Conservation (phyloP, 2,113 vertebrate species). For the Suricata suricatta region DNA sequence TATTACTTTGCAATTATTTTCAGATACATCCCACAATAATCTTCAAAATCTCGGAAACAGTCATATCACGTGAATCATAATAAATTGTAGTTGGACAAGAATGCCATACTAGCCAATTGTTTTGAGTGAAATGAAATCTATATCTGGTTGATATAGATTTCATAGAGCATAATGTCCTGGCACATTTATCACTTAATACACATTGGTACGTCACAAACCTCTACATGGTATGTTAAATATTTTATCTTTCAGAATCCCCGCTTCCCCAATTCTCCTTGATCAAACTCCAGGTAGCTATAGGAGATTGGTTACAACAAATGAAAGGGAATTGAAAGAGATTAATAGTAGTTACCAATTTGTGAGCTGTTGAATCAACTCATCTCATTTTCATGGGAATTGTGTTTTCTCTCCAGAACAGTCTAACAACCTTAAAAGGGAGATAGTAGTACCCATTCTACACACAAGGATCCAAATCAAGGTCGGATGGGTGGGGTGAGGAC, state of each 20-base stretch:
- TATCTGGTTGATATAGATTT: not conserved
- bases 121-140: not conserved
- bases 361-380: not conserved
- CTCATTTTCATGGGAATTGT: not conserved
- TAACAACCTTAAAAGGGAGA: not conserved
- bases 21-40: not conserved
- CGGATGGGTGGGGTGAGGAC: not conserved
- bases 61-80: not conserved
- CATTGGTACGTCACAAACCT: not conserved
- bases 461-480: not conserved
- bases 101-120: not conserved
- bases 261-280: not conserved
- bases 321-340: not conserved
- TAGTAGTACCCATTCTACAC: not conserved
- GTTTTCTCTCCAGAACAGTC: not conserved
- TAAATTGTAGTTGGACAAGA: not conserved
- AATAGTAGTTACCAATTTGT: not conserved
- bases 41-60: not conserved
- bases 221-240: not conserved
- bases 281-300: not conserved
- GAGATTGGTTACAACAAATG: not conserved
- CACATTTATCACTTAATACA: not conserved
- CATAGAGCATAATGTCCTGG: not conserved
- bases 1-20: not conserved
- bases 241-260: not conserved